A percentile compares a stretch with the other conserved stretches of the same genome.
Conservation (phyloP, 37 sponge, comb jelly and placozoan genomes). For the Diacarnus erythraeanus region DNA sequence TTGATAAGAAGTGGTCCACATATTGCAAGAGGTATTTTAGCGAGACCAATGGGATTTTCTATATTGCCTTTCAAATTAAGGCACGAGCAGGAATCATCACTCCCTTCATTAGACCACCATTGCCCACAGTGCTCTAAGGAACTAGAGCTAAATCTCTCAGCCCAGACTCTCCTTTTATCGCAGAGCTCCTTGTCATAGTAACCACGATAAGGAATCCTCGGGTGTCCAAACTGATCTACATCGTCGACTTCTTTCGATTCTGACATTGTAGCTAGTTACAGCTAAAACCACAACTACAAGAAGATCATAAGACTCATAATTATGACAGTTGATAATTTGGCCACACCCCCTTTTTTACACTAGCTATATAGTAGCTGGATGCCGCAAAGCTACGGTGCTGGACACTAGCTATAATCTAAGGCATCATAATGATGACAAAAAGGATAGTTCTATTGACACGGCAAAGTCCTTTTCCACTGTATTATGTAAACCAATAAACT, state of each 20-base stretch:
- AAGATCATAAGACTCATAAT: no score
- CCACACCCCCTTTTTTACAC: no score
- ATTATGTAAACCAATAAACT: no score
- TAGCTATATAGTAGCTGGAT: no score
- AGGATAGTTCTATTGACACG: no score
- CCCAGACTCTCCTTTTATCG: slow-evolving; percentile 61
- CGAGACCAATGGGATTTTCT: slow-evolving; percentile 77
- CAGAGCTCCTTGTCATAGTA: slow-evolving; percentile 60
- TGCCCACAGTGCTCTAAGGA: slow-evolving; percentile 46
- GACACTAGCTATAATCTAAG: no score
- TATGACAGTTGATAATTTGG: no score
- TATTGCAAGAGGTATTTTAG: slow-evolving; percentile 63
- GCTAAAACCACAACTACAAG: no score
- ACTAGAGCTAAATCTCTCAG: slow-evolving; percentile 52
- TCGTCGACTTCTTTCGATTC: slow-evolving; percentile 20
- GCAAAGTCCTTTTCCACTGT: no score
- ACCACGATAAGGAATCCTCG: slow-evolving; percentile 68
- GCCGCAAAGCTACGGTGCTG: no score
- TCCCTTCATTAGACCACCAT: slow-evolving; percentile 75
- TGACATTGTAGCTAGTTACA: no score
- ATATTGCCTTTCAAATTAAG: slow-evolving; percentile 72
- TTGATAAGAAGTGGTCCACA: slow-evolving; percentile 67
- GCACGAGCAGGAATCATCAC: slow-evolving; percentile 55
- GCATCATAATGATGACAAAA: no score
- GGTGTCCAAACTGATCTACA: slow-evolving; percentile 68